These are phyloP conservation scores for Malurus elegans DNA, from an alignment of 2,113 vertebrate genomes.

Conservation along the genomic window DNA sequence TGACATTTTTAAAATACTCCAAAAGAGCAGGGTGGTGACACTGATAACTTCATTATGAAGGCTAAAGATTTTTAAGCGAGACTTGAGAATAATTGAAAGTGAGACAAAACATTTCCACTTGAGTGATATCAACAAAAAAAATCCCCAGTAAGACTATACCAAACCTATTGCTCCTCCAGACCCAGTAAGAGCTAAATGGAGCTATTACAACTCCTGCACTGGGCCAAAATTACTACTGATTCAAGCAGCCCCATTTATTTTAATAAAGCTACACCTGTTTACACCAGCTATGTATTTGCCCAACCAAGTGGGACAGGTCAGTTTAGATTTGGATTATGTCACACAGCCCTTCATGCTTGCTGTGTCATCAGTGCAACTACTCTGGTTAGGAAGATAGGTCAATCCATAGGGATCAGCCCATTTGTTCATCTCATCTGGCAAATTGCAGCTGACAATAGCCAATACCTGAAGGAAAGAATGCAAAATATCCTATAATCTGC, in stretches of 20 bases:
- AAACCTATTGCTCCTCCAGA: background rate
- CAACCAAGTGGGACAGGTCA: background rate
- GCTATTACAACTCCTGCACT: background rate
- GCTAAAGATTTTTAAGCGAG: background rate
- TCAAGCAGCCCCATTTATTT: background rate
- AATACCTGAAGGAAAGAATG: slow-evolving; percentile 8
- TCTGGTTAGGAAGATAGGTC: slow-evolving; percentile 9
- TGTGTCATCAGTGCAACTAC: background rate
- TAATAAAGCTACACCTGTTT: background rate
- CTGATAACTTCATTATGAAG: background rate
- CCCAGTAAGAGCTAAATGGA: background rate
- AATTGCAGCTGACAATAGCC: background rate
- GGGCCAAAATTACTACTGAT: background rate
- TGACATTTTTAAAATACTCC: background rate
- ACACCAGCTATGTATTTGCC: background rate
- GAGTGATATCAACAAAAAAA: background rate
- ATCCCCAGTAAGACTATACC: background rate
- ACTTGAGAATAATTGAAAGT: background rate
- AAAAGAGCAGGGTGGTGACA: background rate
- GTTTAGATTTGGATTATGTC: background rate
- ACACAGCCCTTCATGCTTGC: background rate
- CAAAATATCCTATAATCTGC: slow-evolving; percentile 1
- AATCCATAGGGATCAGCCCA: background rate
- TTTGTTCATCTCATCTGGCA: background rate
- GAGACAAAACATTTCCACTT: slow-evolving; percentile 13